Conservation (phyloP, 2,797 vertebrate species). For the Sebastes dallii region DNA sequence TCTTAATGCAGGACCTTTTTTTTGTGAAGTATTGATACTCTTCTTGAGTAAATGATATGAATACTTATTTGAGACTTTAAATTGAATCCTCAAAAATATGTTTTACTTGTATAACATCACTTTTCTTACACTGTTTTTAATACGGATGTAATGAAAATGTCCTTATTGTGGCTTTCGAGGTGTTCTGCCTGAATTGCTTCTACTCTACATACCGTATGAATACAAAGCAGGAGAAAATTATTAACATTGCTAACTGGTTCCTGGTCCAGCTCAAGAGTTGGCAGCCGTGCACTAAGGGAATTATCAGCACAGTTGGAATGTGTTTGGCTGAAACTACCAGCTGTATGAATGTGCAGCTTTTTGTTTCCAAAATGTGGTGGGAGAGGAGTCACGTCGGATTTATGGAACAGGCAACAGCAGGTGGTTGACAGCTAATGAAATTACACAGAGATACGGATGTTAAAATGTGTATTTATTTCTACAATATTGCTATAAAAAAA, state of each 20-base stretch:
- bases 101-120: not conserved
- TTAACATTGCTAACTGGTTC: conserved; percentile 5
- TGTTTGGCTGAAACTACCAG: conserved; percentile 14
- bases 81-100: not conserved
- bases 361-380: not conserved
- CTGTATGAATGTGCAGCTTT: conserved; percentile 23
- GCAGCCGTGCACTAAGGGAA: conserved; percentile 6
- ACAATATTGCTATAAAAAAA: not conserved
- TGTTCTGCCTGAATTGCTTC: not conserved
- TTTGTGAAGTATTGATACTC: not conserved
- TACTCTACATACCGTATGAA: not conserved
- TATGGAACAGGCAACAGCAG: conserved; percentile 15
- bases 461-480: not conserved
- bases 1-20: not conserved
- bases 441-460: not conserved
- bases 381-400: conserved; percentile 8
- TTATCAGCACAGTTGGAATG: conserved; percentile 31
- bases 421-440: conserved; percentile 8
- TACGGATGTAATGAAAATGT: not conserved
- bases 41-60: not conserved
- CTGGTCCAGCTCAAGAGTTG: conserved; percentile 14
- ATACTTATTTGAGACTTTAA: not conserved
- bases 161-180: not conserved
- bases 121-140: not conserved
- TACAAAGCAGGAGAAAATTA: conserved; percentile 13